Evolutionary conservation across 2,888 invertebrate species (phyloP).

Genomic region (Standfussiana lucernea): DNA sequence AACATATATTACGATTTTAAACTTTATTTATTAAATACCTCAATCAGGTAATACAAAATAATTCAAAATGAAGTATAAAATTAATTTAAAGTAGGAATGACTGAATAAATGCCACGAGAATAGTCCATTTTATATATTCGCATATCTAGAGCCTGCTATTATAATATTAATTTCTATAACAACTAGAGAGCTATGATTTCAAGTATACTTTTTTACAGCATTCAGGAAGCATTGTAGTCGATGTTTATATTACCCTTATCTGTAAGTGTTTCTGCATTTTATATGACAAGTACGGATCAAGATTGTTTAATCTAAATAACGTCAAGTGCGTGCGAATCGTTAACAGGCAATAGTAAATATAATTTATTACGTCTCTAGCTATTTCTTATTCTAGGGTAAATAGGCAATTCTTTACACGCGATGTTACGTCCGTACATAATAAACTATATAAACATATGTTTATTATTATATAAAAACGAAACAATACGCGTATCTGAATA

Average conservation of each 20-base stretch:
- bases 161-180: constrained; percentile 35
- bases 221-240: neutral
- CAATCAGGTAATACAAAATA: constrained; percentile 71
- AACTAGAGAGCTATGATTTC: constrained; percentile 44
- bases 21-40: constrained; percentile 76
- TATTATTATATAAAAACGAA: constrained; percentile 74
- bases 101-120: constrained; percentile 80
- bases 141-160: constrained; percentile 46
- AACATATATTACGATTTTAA: constrained; percentile 40
- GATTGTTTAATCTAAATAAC: constrained; percentile 23
- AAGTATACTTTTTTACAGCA: constrained; percentile 28
- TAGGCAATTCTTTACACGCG: constrained; percentile 72
- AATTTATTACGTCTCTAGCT: constrained; percentile 63
- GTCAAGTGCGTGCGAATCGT: constrained; percentile 38
- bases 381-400: constrained; percentile 63
- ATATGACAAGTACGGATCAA: neutral
- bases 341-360: constrained; percentile 61
- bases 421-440: constrained; percentile 74
- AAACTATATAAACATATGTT: constrained; percentile 83
- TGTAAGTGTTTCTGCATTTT: constrained; percentile 12
- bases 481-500: constrained; percentile 39
- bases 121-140: constrained; percentile 63
- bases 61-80: constrained; percentile 76
- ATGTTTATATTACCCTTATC: constrained; percentile 8
- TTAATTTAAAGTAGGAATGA: constrained; percentile 81